Percentiles rank a stretch among this genome's conserved stretches.
Conservation (phyloP, 2,888 invertebrate genomes). For the Dryocosmus kuriphilus region DNA sequence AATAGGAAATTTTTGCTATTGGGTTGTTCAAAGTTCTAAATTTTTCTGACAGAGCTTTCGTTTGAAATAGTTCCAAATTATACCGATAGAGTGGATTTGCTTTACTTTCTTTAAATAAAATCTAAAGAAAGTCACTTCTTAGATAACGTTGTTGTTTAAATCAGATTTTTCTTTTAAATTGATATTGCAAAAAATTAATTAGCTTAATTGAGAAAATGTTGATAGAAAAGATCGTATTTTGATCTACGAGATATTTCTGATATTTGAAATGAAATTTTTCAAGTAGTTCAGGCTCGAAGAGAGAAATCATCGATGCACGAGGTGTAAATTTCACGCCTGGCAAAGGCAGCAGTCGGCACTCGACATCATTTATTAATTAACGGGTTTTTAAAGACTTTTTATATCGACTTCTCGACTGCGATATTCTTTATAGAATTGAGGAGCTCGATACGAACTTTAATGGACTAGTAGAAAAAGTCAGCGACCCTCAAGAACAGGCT, state of each 20-base stretch:
- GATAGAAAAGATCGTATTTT: neutral
- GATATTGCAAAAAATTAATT: neutral
- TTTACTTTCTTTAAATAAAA: too few species aligned
- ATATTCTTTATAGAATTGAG: constrained; percentile 21
- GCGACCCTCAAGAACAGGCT: neutral
- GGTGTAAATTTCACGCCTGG: constrained; percentile 6
- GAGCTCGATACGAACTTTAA: constrained; percentile 13
- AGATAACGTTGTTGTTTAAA: neutral
- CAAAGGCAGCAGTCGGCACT: constrained; percentile 22
- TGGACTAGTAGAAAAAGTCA: constrained; percentile 17
- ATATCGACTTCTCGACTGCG: neutral
- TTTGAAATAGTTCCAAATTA: too few species aligned
- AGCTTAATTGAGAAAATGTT: neutral
- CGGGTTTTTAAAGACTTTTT: neutral
- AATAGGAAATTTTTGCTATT: too few species aligned
- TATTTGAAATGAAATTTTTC: neutral
- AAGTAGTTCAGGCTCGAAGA: neutral
- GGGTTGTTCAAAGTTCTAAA: too few species aligned
- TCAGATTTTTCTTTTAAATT: neutral
- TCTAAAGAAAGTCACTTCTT: too few species aligned
- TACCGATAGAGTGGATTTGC: too few species aligned
- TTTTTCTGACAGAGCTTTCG: too few species aligned
- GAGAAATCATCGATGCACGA: constrained; percentile 6
- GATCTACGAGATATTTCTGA: constrained; percentile 1
- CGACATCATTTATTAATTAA: constrained; percentile 29